Evolutionary conservation across 1,140 invertebrate genomes (phyloP), one percentile per base, ranked within the genome.

Genomic region (Meloidogyne floridensis): DNA sequence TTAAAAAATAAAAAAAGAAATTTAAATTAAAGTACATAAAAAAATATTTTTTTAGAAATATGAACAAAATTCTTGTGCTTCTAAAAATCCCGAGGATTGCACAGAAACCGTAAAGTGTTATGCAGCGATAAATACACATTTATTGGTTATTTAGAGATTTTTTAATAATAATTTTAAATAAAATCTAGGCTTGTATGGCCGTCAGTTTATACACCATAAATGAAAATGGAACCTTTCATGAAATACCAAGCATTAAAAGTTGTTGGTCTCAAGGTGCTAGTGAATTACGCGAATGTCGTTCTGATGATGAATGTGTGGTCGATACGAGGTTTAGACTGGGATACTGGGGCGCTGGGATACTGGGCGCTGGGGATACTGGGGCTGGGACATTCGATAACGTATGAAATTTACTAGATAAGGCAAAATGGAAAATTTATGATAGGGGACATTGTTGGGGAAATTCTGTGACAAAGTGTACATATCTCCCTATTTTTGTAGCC

Each of bases 201-300:
- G 77, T 86, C n/a, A 59, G 56, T 71, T 51, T 87, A 1, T 82
- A 87, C 65, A 85, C 85, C 54, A 81, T 53, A 32, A 54, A 65
- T 18, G 32, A 70, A 86, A 83, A 53, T 69, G 87, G 71, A 85
- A 83, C n/a, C 2, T 53, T 77, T 43, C 80, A 81, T 18, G 71
- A 75, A 15, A 74, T 3, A 5, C 71, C 70, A 71, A 47, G 43
- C 20, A 65, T 86, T 15, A 87, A 87, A 82, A 85, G 84, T 9
- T 86, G 85, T 65, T 86, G 85, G 85, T 70, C 53, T 53, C 86
- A 86, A 43, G 80, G 88, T 69, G 84, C 83, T 72, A 83, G 75
- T 13, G 84, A 86, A 51, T 65, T 86, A 42, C n/a, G 81, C 9
- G 84, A 86, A 69, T 86, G 86, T 73, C 8, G n/a, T 32, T 53